phyloP scores from a whole-genome alignment of 2,888 invertebrate genomes.

The Caradrina clavipalpis region DNA sequence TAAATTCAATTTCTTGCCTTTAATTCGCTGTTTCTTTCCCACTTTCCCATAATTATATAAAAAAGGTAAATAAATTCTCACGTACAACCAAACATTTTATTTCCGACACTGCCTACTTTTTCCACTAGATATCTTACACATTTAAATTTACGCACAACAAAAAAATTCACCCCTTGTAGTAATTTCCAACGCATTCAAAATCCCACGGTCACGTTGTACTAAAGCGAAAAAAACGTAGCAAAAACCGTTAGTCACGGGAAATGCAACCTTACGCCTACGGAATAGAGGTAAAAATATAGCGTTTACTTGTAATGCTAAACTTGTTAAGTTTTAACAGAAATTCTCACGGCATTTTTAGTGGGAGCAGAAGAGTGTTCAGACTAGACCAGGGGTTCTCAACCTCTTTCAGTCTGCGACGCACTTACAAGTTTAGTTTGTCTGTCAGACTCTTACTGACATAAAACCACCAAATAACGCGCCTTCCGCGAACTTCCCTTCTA shows the following conservation, averaged over 20 bases:
- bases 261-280: neutral
- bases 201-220: slow-evolving; percentile 67
- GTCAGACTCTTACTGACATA: too few species aligned
- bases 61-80: neutral
- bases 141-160: slow-evolving; percentile 57
- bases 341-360: slow-evolving; percentile 68
- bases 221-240: slow-evolving; percentile 48
- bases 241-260: slow-evolving; percentile 23
- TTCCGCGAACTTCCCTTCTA: too few species aligned
- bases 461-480: too few species aligned
- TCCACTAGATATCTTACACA: slow-evolving; percentile 44
- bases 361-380: slow-evolving; percentile 38
- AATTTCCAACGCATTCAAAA: slow-evolving; percentile 68
- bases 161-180: slow-evolving; percentile 57
- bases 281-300: neutral
- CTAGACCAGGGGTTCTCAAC: too few species aligned
- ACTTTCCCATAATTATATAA: neutral
- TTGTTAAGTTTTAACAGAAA: slow-evolving; percentile 56
- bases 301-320: neutral
- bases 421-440: too few species aligned
- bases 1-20: too few species aligned
- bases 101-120: slow-evolving; percentile 1
- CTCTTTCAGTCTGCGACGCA: too few species aligned
- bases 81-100: slow-evolving; percentile 6
- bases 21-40: too few species aligned